phyloP scores from a whole-genome alignment of 2,888 invertebrate species.

The Azorinus chamasolen region DNA sequence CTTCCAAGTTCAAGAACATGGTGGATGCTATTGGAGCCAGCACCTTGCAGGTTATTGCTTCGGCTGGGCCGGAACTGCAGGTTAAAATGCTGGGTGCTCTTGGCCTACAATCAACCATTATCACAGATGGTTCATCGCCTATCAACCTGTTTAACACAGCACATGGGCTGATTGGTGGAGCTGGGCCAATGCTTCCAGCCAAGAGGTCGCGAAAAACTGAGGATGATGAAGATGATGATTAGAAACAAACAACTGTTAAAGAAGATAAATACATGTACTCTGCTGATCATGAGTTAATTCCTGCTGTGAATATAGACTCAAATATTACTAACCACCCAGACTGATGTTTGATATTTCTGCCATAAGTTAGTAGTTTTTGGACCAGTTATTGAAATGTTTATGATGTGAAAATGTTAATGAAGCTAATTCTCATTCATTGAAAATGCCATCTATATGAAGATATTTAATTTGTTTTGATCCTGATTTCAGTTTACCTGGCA shows the following conservation, averaged over 20 bases:
- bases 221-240: constrained; percentile 46
- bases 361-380: no score
- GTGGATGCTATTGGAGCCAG: constrained; percentile 86
- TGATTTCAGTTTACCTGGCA: no score
- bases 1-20: constrained; percentile 86
- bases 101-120: constrained; percentile 87
- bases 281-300: not conserved
- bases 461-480: no score
- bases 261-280: constrained; percentile 4
- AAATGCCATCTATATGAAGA: no score
- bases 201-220: constrained; percentile 55
- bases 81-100: constrained; percentile 86
- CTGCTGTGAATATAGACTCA: not conserved
- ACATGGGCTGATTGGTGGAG: constrained; percentile 86
- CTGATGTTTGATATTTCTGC: no score
- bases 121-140: constrained; percentile 87
- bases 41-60: constrained; percentile 86
- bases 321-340: not conserved
- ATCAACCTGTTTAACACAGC: constrained; percentile 87
- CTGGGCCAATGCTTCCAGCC: constrained; percentile 64
- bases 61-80: constrained; percentile 87
- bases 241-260: not conserved
- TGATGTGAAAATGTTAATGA: no score
- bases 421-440: no score
- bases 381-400: no score